Evolutionary conservation across 2,797 vertebrate species (phyloP).

Genomic region (Columba guinea): DNA sequence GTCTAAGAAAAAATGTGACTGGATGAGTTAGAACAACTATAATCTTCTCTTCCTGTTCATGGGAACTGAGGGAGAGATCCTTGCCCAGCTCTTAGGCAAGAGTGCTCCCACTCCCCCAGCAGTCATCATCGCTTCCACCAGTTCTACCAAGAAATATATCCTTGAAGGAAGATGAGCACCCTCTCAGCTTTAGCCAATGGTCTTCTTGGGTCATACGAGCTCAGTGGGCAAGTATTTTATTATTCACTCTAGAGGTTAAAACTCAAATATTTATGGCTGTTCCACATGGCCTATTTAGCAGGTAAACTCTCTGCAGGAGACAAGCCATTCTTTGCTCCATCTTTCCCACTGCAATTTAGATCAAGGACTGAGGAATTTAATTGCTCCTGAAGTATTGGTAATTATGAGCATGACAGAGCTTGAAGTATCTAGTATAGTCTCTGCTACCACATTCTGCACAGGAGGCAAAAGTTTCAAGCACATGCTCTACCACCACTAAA

Average conservation of each 20-base stretch:
- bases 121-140: neutral
- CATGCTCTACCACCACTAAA: conserved; percentile 39
- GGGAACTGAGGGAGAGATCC: neutral
- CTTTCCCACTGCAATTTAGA: conserved; percentile 63
- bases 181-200: neutral
- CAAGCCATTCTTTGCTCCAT: conserved; percentile 32
- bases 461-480: conserved; percentile 25
- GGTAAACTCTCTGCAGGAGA: neutral
- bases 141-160: neutral
- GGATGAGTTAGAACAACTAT: neutral
- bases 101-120: neutral
- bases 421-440: conserved; percentile 27
- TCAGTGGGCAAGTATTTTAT: neutral
- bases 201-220: neutral
- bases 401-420: conserved; percentile 59
- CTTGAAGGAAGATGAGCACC: neutral
- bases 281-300: neutral
- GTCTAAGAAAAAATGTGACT: neutral
- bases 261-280: neutral
- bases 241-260: neutral
- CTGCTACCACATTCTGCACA: conserved; percentile 23
- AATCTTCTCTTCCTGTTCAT: neutral
- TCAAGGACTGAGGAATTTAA: conserved; percentile 49
- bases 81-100: neutral
- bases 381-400: conserved; percentile 57